Conservation (phyloP, 2,113 vertebrate species). For the Pithys albifrons region DNA sequence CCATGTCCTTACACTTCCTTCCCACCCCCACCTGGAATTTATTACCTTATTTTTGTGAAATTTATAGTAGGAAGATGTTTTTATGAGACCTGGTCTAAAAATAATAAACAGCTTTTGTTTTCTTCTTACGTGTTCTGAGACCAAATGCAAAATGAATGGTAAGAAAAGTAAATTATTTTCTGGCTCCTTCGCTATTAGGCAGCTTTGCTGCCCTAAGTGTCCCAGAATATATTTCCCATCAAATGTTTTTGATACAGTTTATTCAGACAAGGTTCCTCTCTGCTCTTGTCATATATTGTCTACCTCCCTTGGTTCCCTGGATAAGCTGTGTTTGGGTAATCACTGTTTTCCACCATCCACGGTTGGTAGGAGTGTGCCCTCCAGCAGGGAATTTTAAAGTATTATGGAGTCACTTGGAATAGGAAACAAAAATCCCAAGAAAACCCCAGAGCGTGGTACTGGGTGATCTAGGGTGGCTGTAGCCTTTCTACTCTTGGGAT, state of each 20-base stretch:
- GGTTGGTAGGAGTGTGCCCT: background rate
- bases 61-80: background rate
- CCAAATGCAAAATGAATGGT: background rate
- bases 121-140: background rate
- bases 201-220: background rate
- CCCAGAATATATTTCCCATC: background rate
- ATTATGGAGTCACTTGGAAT: background rate
- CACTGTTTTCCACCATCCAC: accelerated
- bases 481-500: background rate
- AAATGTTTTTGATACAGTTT: background rate
- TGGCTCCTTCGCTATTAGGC: background rate
- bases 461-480: background rate
- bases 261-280: background rate
- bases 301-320: background rate
- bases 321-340: background rate
- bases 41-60: background rate
- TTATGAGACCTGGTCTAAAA: background rate
- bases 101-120: background rate
- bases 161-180: background rate
- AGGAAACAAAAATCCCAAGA: background rate
- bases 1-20: background rate
- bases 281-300: background rate
- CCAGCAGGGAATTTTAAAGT: background rate
- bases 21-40: background rate
- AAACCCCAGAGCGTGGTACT: accelerated